phyloP scores from a whole-genome alignment of 2,113 vertebrate genomes.

The Helogale parvula region DNA sequence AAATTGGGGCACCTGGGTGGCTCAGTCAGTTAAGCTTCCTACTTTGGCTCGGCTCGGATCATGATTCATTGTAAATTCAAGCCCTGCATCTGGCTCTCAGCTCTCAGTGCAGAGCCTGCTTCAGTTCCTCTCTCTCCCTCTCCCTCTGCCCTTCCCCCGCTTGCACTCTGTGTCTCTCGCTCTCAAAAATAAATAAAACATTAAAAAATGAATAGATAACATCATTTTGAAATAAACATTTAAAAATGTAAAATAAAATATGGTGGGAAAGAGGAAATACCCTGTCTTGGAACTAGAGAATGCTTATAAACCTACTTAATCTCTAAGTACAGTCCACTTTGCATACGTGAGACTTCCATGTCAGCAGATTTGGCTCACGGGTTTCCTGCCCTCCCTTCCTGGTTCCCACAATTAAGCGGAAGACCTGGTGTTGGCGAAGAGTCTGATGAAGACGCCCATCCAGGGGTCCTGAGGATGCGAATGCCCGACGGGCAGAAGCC shows the following conservation, averaged over 20 bases:
- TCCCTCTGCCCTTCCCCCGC: not conserved
- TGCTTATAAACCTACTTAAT: not conserved
- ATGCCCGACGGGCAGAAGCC: not conserved
- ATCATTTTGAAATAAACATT: not conserved
- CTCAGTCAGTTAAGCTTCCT: not conserved
- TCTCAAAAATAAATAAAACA: not conserved
- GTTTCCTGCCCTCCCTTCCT: not conserved
- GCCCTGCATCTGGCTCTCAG: not conserved
- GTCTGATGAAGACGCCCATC: not conserved
- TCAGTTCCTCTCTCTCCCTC: not conserved
- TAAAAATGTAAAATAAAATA: slow-evolving; percentile 1
- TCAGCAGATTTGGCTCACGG: not conserved
- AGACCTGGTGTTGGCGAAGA: not conserved
- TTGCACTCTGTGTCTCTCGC: not conserved
- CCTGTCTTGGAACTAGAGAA: not conserved
- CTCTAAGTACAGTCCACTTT: not conserved
- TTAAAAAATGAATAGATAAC: not conserved
- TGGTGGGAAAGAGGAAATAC: not conserved
- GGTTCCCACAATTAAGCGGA: not conserved
- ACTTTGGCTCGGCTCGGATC: not conserved
- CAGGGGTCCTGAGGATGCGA: not conserved
- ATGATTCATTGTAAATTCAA: not conserved
- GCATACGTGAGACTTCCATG: not conserved
- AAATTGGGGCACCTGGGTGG: not conserved
- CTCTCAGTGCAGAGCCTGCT: not conserved